Percentiles rank a stretch among this genome's conserved stretches.
Evolutionary conservation across 1,140 invertebrate species (phyloP).

Genomic region (Trinorchestia longiramus): DNA sequence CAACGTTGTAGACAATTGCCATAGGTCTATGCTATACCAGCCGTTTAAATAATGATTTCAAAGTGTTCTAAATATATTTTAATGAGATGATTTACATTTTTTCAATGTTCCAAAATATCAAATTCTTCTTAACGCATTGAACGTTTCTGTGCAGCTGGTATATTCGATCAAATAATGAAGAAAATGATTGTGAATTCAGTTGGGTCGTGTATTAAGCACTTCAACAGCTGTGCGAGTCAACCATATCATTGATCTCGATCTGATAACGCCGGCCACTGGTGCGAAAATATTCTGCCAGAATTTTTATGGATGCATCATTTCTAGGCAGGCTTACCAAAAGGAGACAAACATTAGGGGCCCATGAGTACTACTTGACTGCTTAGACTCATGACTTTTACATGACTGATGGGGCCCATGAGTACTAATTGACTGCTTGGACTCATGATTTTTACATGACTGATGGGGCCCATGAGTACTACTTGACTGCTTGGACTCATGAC

Average conservation of each 20-base stretch:
- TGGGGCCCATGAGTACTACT: too few species aligned
- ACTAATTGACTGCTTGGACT: too few species aligned
- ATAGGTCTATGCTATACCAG: too few species aligned
- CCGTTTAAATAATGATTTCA: too few species aligned
- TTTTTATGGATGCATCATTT: neutral
- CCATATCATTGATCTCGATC: neutral
- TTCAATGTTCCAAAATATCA: neutral
- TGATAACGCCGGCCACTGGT: neutral
- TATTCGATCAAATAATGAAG: neutral
- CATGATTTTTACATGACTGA: too few species aligned
- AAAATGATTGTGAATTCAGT: neutral
- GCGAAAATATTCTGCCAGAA: neutral
- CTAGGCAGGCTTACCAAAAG: neutral
- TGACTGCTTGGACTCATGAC: too few species aligned
- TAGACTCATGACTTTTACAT: neutral
- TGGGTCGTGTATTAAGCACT: neutral
- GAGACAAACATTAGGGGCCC: neutral
- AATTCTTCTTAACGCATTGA: neutral
- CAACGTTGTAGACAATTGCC: too few species aligned
- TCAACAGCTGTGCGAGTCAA: neutral
- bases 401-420: too few species aligned
- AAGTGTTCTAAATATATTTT: too few species aligned
- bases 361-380: neutral
- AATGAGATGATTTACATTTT: too few species aligned
- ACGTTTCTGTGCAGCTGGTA: neutral